Evolutionary conservation across 2,797 vertebrate genomes (phyloP), one percentile per base, ranked within the genome.

Genomic region (Acanthornis magna): DNA sequence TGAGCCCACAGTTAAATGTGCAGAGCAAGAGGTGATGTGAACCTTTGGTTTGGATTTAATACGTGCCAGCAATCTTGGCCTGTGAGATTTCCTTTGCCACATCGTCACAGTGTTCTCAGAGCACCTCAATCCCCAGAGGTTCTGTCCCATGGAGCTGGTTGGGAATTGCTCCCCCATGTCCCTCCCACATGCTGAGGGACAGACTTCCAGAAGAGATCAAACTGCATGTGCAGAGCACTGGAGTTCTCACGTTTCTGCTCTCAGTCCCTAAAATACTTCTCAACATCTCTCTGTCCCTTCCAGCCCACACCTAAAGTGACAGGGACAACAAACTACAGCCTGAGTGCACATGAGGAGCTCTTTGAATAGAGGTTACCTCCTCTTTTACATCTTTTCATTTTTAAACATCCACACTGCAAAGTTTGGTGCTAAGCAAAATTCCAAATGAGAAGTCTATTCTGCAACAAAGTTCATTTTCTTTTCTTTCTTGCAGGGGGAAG

Each of bases 401-500:
- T 51, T 10, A 58, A 77, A 34, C n/a, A 8, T 17, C 51, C 54
- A 12, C 55, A 27, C 42, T 27, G 29, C n/a, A 19, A 20, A 16
- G 32, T 40, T 63, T 18, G 75, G 50, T 8, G 2, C 55, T 43
- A 15, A 57, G 21, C 21, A 43, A 15, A 17, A 2, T 6, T 16
- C 25, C 13, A 53, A 60, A 53, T 32, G 70, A 29, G 62, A 67
- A 80, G 40, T 40, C 29, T n/a, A 0, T 61, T 63, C 43, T 70
- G 19, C 26, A 71, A 20, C 27, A 60, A 74, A 15, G 45, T 54
- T 43, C 8, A 27, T 53, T 51, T 40, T 54, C 18, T 71, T 93
- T 74, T 21, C 70, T 75, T 66, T 95, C 25, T 89, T 68, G 67
- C 96, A 99, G 99, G 98, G 98, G 1, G 98, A 99, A 89, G 98